Evolutionary conservation across 2,113 vertebrate genomes (phyloP).

Genomic region (Trogon surrucura): DNA sequence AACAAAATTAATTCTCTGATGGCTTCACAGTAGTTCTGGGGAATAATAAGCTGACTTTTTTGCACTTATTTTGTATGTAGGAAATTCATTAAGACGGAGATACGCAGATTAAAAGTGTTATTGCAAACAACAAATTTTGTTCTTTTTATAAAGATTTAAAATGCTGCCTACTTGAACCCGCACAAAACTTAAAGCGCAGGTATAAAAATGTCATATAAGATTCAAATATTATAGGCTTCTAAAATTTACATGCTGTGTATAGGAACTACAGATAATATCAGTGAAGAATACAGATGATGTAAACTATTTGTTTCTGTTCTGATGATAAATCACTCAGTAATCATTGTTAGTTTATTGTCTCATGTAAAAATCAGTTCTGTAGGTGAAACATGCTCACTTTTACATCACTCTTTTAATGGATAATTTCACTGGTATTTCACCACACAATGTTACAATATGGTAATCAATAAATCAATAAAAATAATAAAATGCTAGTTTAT

Average conservation of each 20-base stretch:
- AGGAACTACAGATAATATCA: neutral
- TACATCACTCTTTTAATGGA: neutral
- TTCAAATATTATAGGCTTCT: neutral
- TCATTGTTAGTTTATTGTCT: neutral
- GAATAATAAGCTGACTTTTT: constrained; percentile 38
- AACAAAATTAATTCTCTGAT: constrained; percentile 48
- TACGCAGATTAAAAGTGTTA: neutral
- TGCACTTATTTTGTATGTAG: neutral
- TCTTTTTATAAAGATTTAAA: constrained; percentile 16
- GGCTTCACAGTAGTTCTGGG: constrained; percentile 12
- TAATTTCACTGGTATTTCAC: neutral
- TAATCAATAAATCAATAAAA: neutral
- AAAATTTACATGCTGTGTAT: neutral
- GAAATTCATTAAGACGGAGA: neutral
- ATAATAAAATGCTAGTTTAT: neutral
- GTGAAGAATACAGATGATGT: neutral
- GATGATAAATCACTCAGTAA: neutral
- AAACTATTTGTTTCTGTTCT: constrained; percentile 1
- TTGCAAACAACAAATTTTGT: neutral
- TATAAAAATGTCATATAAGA: neutral
- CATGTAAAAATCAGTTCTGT: neutral
- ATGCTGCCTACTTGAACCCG: neutral
- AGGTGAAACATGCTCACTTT: neutral
- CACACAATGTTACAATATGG: neutral
- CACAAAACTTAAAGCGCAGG: neutral